phyloP scores from a whole-genome alignment of 2,113 vertebrate species.

The Atrichornis clamosus region DNA sequence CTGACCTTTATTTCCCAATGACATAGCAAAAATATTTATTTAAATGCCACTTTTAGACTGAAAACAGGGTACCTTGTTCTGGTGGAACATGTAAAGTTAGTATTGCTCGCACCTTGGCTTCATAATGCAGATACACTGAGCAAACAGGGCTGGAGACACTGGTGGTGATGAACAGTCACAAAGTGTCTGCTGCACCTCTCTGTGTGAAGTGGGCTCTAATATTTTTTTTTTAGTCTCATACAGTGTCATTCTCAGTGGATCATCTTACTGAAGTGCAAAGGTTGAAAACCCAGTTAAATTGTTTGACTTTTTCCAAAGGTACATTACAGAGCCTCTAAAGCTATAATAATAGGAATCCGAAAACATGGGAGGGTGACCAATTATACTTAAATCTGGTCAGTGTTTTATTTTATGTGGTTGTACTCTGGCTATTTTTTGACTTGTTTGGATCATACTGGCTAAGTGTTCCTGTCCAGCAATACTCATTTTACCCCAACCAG shows the following conservation, averaged over 20 bases:
- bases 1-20: conserved; percentile 23
- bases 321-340: conserved; percentile 5
- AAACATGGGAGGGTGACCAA: conserved; percentile 67
- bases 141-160: background rate
- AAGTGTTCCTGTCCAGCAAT: conserved; percentile 72
- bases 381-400: conserved; percentile 72
- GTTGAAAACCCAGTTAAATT: background rate
- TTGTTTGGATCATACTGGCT: conserved; percentile 75
- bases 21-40: conserved; percentile 41
- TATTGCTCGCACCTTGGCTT: background rate
- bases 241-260: background rate
- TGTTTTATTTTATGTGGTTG: conserved; percentile 75
- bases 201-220: background rate
- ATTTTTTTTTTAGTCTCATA: background rate
- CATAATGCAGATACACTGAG: background rate
- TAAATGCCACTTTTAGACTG: background rate
- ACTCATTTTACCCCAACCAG: conserved; percentile 70
- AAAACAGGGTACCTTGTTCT: conserved; percentile 20
- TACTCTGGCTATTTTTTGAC: conserved; percentile 84
- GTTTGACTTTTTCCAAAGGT: conserved; percentile 28
- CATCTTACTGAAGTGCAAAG: conserved; percentile 22
- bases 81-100: background rate
- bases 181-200: background rate
- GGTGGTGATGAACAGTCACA: background rate
- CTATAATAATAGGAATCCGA: conserved; percentile 56